These are phyloP conservation scores for Bembecia ichneumoniformis DNA, from an alignment of 2,888 invertebrate species.

Conservation along the genomic window DNA sequence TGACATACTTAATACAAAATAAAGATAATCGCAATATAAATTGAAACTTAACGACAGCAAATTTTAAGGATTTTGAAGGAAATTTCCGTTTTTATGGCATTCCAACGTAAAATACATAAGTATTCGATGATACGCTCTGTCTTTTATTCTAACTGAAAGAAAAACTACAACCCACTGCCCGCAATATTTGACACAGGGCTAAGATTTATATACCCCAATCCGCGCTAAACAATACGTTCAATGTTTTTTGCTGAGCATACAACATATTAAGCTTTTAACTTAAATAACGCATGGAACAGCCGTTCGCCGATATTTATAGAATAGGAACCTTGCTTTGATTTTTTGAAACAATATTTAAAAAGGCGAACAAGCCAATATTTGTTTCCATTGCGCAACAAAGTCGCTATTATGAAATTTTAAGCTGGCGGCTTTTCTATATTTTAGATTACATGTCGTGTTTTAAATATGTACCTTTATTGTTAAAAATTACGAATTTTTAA, in stretches of 20 bases:
- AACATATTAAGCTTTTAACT: not conserved
- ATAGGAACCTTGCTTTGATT: not conserved
- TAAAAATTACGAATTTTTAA: no score
- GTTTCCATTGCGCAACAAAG: not conserved
- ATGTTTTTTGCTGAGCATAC: constrained; percentile 21
- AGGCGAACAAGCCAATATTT: not conserved
- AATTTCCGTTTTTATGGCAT: not conserved
- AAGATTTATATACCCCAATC: constrained; percentile 32
- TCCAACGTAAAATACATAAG: not conserved
- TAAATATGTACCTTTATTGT: no score
- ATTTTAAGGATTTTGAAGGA: not conserved
- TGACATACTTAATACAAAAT: no score
- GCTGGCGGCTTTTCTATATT: no score
- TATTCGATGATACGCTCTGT: no score
- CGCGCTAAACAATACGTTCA: constrained; percentile 29
- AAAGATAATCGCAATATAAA: no score
- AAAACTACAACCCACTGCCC: constrained; percentile 15
- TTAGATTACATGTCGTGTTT: no score
- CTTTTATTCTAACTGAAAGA: no score
- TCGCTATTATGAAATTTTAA: no score
- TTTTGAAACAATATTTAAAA: not conserved
- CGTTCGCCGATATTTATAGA: not conserved
- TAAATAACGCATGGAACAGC: not conserved
- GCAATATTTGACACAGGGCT: constrained; percentile 23
- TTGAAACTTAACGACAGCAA: no score